Evolutionary conservation across 1,140 invertebrate genomes (phyloP).

Genomic region (Lanistes nyassanus): DNA sequence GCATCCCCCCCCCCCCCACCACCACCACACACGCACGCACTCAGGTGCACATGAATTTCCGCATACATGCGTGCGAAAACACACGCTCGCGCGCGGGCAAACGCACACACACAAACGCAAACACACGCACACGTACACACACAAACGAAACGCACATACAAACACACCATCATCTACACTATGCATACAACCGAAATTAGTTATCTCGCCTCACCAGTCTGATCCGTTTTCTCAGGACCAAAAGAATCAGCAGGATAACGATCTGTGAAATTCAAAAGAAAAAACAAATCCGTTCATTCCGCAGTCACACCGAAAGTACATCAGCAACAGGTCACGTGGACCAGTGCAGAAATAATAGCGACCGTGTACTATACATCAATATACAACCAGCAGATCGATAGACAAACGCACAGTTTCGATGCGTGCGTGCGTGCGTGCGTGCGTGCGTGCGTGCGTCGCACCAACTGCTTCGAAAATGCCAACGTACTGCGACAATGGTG

Average conservation of each 20-base stretch:
- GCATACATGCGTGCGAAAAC: too few species aligned
- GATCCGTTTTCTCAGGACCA: constrained; percentile 82
- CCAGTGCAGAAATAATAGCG: too few species aligned
- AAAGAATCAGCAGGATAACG: constrained; percentile 80
- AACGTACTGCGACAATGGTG: constrained; percentile 14
- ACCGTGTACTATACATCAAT: too few species aligned
- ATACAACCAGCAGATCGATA: too few species aligned
- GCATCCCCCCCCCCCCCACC: too few species aligned
- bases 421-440: background rate
- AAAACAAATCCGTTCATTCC: too few species aligned
- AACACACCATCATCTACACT: background rate
- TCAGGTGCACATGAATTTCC: background rate
- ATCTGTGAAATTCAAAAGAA: constrained; percentile 73
- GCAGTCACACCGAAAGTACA: too few species aligned
- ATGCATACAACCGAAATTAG: background rate
- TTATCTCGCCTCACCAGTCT: constrained; percentile 68
- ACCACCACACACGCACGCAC: constrained; percentile 4
- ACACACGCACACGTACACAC: background rate
- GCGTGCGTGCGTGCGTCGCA: background rate
- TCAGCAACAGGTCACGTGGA: too few species aligned
- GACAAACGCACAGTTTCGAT: too few species aligned
- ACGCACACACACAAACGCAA: constrained; percentile 2
- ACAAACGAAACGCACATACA: background rate
- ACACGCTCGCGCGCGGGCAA: background rate
- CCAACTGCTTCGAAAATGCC: too few species aligned